Conservation (phyloP, 2,888 invertebrate species). For the Schizaphis graminum region DNA sequence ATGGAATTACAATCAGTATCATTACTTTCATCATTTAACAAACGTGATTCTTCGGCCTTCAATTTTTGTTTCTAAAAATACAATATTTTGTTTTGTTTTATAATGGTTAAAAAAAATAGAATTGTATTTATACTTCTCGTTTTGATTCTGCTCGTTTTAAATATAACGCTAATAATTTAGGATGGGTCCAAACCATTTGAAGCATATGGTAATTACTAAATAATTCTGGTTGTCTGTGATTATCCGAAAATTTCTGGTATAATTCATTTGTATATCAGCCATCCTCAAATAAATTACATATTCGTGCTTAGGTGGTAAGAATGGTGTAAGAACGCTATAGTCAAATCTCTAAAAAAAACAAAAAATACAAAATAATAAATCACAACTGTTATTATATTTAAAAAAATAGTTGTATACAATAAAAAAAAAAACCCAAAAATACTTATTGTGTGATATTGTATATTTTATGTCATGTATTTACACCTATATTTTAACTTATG, state of each 20-base stretch:
- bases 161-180: slow-evolving; percentile 75
- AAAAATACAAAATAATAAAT: slow-evolving; percentile 51
- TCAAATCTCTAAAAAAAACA: slow-evolving; percentile 81
- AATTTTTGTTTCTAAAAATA: slow-evolving; percentile 66
- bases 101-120: background rate
- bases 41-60: background rate
- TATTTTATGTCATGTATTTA: background rate
- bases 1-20: slow-evolving; percentile 69
- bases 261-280: slow-evolving; percentile 86
- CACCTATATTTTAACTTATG: background rate
- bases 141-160: slow-evolving; percentile 73
- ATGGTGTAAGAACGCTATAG: slow-evolving; percentile 92
- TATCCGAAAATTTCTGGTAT: slow-evolving; percentile 84
- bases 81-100: slow-evolving; percentile 14
- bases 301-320: slow-evolving; percentile 95
- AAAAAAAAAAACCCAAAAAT: background rate
- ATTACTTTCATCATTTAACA: slow-evolving; percentile 64
- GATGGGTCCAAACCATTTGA: slow-evolving; percentile 88
- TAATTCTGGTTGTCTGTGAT: slow-evolving; percentile 74
- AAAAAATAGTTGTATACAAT: no score
- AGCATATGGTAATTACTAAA: slow-evolving; percentile 79
- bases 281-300: slow-evolving; percentile 92
- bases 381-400: background rate
- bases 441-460: no score
- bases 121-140: slow-evolving; percentile 73